Evolutionary conservation across 1,140 invertebrate species (phyloP).

Genomic region (Drosophila malerkotliana): DNA sequence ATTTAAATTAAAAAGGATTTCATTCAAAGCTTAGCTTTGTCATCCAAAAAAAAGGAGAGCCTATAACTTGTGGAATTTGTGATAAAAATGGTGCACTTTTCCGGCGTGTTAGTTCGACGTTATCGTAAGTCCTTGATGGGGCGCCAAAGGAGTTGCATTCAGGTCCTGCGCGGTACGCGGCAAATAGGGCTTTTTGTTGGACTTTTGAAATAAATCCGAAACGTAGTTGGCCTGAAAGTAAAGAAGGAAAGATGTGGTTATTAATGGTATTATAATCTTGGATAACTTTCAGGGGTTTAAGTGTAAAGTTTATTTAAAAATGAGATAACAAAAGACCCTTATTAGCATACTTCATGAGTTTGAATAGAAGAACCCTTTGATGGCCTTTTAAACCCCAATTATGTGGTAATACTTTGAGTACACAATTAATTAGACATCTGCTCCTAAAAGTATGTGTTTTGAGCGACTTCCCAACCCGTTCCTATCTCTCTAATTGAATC

Average conservation of each 20-base stretch:
- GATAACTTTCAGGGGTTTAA: not conserved
- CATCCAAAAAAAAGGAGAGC: not conserved
- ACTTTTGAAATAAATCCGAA: slow-evolving; percentile 67
- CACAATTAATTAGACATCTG: not conserved
- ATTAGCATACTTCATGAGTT: too few species aligned
- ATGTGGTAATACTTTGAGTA: not conserved
- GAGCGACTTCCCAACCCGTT: not conserved
- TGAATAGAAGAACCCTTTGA: not conserved
- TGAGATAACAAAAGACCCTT: too few species aligned
- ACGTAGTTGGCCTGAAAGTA: slow-evolving; percentile 76
- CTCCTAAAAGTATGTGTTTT: slow-evolving; percentile 62
- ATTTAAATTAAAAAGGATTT: slow-evolving; percentile 17
- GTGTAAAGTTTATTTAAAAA: too few species aligned
- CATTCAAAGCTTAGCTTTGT: slow-evolving; percentile 36
- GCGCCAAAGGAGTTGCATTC: slow-evolving; percentile 13
- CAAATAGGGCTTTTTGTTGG: slow-evolving; percentile 53
- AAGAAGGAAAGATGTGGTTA: slow-evolving; percentile 3
- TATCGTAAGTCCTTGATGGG: slow-evolving; percentile 38
- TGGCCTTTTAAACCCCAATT: not conserved
- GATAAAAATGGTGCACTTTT: slow-evolving; percentile 19
- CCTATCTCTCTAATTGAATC: slow-evolving; percentile 44
- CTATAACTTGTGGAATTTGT: slow-evolving; percentile 72
- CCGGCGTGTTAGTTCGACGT: slow-evolving; percentile 53
- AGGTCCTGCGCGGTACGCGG: slow-evolving; percentile 68
- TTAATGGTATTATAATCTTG: not conserved